Percentiles rank a stretch among this genome's conserved stretches.
Conservation (phyloP, 2,113 vertebrate species). For the Psophia crepitans region DNA sequence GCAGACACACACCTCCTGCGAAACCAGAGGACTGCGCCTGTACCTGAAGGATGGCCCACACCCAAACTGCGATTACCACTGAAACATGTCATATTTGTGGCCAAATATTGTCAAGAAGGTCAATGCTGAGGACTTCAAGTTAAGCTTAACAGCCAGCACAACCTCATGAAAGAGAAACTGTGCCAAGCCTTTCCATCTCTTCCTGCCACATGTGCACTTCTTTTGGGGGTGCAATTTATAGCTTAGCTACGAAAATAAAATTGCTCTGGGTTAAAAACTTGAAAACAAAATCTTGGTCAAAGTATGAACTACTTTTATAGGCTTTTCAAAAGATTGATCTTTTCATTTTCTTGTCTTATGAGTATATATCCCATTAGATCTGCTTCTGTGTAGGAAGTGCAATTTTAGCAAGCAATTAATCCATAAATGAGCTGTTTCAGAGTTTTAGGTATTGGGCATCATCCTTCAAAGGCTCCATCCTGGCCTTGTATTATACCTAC, state of each 20-base stretch:
- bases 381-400: constrained; percentile 10
- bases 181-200: too few relatives aligned
- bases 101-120: background rate
- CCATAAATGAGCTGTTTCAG: constrained; percentile 57
- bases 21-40: background rate
- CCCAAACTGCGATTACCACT: background rate
- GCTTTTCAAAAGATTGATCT: constrained; percentile 16
- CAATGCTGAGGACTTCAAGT: background rate
- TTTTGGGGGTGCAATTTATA: background rate
- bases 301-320: background rate
- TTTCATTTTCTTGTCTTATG: constrained; percentile 4
- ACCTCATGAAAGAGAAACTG: background rate
- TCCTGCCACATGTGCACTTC: rapidly evolving
- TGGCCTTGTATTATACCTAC: constrained; percentile 1
- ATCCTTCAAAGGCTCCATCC: constrained; percentile 20
- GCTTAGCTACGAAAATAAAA: constrained; percentile 1
- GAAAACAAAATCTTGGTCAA: background rate
- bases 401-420: constrained; percentile 67
- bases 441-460: constrained; percentile 25
- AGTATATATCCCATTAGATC: constrained; percentile 20
- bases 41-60: rapidly evolving
- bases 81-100: background rate
- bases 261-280: background rate
- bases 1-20: background rate
- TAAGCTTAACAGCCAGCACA: background rate